These are phyloP conservation scores for Liposcelis brunnea DNA, from an alignment of 2,888 invertebrate genomes.

Conservation along the genomic window DNA sequence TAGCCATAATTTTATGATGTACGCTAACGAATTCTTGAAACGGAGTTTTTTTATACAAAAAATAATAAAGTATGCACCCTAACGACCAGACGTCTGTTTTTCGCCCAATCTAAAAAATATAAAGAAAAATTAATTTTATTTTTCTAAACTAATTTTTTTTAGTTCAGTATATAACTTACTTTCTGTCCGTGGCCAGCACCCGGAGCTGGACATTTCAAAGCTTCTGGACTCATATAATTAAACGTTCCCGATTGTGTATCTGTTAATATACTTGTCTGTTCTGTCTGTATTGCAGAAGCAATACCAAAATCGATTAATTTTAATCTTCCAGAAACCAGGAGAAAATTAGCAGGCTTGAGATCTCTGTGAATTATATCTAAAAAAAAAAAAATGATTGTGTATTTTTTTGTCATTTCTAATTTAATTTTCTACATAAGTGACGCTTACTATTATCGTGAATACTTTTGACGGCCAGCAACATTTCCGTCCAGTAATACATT, in stretches of 20 bases:
- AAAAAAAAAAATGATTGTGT: slow-evolving; percentile 15
- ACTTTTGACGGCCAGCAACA: slow-evolving; percentile 77
- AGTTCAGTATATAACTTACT: neutral
- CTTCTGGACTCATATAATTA: slow-evolving; percentile 94
- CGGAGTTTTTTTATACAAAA: slow-evolving; percentile 80
- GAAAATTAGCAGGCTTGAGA: slow-evolving; percentile 91
- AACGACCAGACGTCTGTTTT: slow-evolving; percentile 96
- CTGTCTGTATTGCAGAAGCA: slow-evolving; percentile 68
- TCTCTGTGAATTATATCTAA: slow-evolving; percentile 90
- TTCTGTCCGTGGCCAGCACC: neutral
- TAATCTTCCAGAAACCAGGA: slow-evolving; percentile 64
- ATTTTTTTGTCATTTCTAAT: neutral
- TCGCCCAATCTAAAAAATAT: slow-evolving; percentile 50
- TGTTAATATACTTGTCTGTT: slow-evolving; percentile 78
- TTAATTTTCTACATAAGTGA: too few species aligned
- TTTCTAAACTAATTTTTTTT: neutral
- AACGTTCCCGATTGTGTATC: slow-evolving; percentile 72
- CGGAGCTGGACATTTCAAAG: slow-evolving; percentile 29
- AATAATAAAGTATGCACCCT: slow-evolving; percentile 87
- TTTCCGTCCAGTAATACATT: slow-evolving; percentile 82
- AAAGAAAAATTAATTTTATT: neutral
- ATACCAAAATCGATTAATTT: slow-evolving; percentile 98
- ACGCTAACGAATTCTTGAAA: slow-evolving; percentile 64
- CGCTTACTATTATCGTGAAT: slow-evolving; percentile 72
- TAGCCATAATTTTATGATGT: slow-evolving; percentile 58